Evolutionary conservation across 1,140 invertebrate genomes (phyloP).

Genomic region (Carposina sasakii): DNA sequence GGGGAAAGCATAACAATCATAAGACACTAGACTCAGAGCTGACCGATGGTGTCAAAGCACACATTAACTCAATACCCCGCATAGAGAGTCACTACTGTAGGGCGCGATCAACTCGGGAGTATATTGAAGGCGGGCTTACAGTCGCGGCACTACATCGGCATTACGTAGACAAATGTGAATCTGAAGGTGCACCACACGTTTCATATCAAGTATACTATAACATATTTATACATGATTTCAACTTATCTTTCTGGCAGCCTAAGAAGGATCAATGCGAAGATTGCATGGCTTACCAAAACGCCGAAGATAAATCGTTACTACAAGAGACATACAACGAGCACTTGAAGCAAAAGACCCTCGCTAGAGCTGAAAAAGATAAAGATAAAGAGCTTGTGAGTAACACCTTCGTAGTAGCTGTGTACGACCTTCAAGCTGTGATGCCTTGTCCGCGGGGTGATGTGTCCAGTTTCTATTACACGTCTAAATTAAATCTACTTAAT

Average conservation of each 20-base stretch:
- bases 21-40: neutral
- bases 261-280: constrained; percentile 59
- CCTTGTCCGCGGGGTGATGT: constrained; percentile 38
- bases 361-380: constrained; percentile 17
- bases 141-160: constrained; percentile 34
- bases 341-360: constrained; percentile 24
- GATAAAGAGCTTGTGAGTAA: constrained; percentile 14
- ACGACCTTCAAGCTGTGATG: constrained; percentile 52
- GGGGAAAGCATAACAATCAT: constrained; percentile 7
- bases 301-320: constrained; percentile 24
- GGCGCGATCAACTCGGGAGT: constrained; percentile 30
- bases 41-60: constrained; percentile 19
- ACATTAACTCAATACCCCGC: constrained; percentile 36
- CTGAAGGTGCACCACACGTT: constrained; percentile 16
- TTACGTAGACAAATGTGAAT: constrained; percentile 28
- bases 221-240: constrained; percentile 43
- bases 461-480: constrained; percentile 50
- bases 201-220: constrained; percentile 33
- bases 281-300: constrained; percentile 39
- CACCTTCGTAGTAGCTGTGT: constrained; percentile 34
- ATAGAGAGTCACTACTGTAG: constrained; percentile 42
- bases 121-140: constrained; percentile 39
- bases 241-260: constrained; percentile 44
- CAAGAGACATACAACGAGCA: constrained; percentile 18
- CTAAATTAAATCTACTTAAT: constrained; percentile 37